Percentiles rank a stretch among this genome's conserved stretches.
These are phyloP conservation scores for Ctenicera cuprea DNA, from an alignment of 2,888 invertebrate species.

Conservation along the genomic window DNA sequence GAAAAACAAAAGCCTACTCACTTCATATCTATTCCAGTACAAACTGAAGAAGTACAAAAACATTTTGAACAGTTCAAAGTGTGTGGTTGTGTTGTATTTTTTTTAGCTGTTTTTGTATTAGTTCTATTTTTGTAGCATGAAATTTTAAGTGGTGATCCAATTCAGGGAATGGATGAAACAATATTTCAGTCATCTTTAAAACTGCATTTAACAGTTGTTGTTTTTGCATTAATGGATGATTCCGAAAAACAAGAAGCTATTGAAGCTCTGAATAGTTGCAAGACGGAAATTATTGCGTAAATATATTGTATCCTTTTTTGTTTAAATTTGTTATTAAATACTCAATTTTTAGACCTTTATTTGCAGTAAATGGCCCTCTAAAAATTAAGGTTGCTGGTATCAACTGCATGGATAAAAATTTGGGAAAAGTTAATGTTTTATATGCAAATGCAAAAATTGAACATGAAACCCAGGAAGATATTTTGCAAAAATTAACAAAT, in stretches of 20 bases:
- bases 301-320: conserved; percentile 17
- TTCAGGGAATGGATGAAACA: conserved; percentile 80
- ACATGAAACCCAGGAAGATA: conserved; percentile 71
- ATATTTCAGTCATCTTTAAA: conserved; percentile 84
- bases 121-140: conserved; percentile 56
- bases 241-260: conserved; percentile 81
- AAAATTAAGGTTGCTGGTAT: conserved; percentile 83
- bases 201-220: conserved; percentile 88
- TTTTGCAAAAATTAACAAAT: conserved; percentile 80
- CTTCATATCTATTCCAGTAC: conserved; percentile 88
- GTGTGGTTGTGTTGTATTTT: conserved; percentile 45
- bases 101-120: conserved; percentile 14
- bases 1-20: conserved; percentile 84
- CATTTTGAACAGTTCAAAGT: conserved; percentile 84
- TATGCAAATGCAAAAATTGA: conserved; percentile 80
- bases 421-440: conserved; percentile 84
- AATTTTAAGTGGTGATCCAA: conserved; percentile 65
- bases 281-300: conserved; percentile 79
- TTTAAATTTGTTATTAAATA: conserved; percentile 20
- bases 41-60: conserved; percentile 75
- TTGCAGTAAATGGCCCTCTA: conserved; percentile 62
- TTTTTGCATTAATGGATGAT: conserved; percentile 85
- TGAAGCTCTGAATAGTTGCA: conserved; percentile 79
- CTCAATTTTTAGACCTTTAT: conserved; percentile 60
- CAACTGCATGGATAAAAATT: conserved; percentile 94